A percentile compares a stretch with the other conserved stretches of the same genome.
phyloP scores from a whole-genome alignment of 2,888 invertebrate species.

The Melanchra persicariae region DNA sequence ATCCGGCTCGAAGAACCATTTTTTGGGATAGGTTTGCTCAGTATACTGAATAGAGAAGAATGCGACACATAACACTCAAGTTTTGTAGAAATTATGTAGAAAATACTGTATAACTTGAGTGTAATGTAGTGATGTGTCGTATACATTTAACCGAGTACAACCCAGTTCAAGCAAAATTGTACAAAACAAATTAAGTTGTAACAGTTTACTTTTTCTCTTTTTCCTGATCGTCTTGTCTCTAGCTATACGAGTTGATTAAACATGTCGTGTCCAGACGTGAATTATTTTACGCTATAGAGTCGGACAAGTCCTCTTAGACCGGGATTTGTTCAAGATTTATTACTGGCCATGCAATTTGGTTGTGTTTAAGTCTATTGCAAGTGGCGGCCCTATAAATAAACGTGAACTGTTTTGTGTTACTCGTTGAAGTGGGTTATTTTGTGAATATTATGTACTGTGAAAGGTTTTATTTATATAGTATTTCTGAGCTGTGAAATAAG shows the following conservation, averaged over 20 bases:
- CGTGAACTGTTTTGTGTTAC: constrained; percentile 15
- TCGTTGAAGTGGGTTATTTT: not conserved
- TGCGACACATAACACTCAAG: too few relatives aligned
- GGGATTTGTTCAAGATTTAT: constrained; percentile 73
- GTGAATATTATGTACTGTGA: not conserved
- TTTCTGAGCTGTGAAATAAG: not conserved
- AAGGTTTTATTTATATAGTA: not conserved
- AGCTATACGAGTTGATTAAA: constrained; percentile 49
- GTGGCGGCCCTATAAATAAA: constrained; percentile 33
- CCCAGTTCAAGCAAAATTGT: not conserved
- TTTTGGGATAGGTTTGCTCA: too few relatives aligned
- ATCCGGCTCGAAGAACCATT: too few relatives aligned
- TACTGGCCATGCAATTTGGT: constrained; percentile 62
- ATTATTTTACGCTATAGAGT: constrained; percentile 69
- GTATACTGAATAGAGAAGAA: too few relatives aligned
- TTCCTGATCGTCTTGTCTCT: constrained; percentile 18
- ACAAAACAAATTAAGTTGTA: not conserved
- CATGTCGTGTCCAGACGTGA: constrained; percentile 59
- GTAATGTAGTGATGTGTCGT: too few relatives aligned
- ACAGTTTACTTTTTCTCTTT: not conserved
- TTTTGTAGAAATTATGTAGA: too few relatives aligned
- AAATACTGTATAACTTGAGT: too few relatives aligned
- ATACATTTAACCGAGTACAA: too few relatives aligned
- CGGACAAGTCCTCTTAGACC: constrained; percentile 68
- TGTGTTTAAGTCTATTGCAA: constrained; percentile 55